Percentiles rank a stretch among this genome's conserved stretches.
These are phyloP conservation scores for Pseudopleuronectes americanus DNA, from an alignment of 2,797 vertebrate genomes.

Conservation along the genomic window DNA sequence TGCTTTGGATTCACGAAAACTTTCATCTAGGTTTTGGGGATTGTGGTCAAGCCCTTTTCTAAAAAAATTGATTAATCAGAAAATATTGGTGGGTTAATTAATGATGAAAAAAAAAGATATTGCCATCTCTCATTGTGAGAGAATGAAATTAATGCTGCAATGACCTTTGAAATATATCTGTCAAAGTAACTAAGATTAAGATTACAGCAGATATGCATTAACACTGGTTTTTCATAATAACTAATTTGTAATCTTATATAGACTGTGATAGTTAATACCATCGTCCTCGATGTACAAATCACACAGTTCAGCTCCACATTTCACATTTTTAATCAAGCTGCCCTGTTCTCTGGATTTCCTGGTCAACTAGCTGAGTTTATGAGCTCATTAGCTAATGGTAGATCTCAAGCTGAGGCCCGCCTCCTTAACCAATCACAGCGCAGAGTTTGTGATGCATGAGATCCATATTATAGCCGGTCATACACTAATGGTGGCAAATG, in stretches of 20 bases:
- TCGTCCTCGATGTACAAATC: slow-evolving; percentile 5
- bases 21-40: no score
- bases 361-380: slow-evolving; percentile 75
- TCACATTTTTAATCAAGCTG: slow-evolving; percentile 36
- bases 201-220: background rate
- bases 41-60: background rate
- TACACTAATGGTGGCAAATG: slow-evolving; percentile 61
- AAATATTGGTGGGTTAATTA: background rate
- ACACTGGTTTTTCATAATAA: slow-evolving; percentile 5
- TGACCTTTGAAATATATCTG: background rate
- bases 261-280: slow-evolving; percentile 26
- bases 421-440: slow-evolving; percentile 65
- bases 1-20: no score
- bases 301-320: slow-evolving; percentile 16
- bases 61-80: background rate
- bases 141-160: background rate
- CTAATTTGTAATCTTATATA: slow-evolving; percentile 16
- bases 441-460: slow-evolving; percentile 65
- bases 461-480: slow-evolving; percentile 65
- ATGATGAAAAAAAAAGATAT: background rate
- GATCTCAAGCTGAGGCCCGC: slow-evolving; percentile 55
- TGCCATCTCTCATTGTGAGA: background rate
- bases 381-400: slow-evolving; percentile 83
- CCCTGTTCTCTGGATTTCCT: slow-evolving; percentile 58
- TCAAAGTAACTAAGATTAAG: background rate